Evolutionary conservation across 1,140 invertebrate genomes (phyloP).

Genomic region (Saccostrea echinata): DNA sequence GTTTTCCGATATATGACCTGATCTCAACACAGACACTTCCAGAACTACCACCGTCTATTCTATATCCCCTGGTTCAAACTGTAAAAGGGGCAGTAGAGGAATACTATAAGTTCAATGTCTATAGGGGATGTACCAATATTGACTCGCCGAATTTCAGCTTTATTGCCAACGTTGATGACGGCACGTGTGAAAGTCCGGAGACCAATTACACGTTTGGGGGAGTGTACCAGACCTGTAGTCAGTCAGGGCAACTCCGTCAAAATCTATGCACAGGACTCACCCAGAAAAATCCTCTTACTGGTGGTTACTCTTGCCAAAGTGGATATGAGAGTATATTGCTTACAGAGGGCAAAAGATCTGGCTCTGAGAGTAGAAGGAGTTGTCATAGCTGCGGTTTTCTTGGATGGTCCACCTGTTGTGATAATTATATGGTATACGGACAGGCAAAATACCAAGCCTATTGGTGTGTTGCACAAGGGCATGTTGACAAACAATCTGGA

Average conservation of each 20-base stretch:
- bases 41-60: not conserved
- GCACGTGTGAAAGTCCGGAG: conserved; percentile 36
- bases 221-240: conserved; percentile 67
- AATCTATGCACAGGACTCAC: conserved; percentile 52
- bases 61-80: not conserved
- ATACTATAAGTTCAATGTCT: conserved; percentile 71
- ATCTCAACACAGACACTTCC: not conserved
- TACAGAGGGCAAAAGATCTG: conserved; percentile 46
- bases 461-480: conserved; percentile 63
- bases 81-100: conserved; percentile 54
- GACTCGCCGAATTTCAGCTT: conserved; percentile 67
- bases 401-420: conserved; percentile 55
- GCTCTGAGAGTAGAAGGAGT: not conserved
- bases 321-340: conserved; percentile 64
- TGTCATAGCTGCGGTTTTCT: conserved; percentile 37
- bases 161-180: conserved; percentile 2
- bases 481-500: conserved; percentile 51
- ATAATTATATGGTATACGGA: conserved; percentile 45
- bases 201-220: conserved; percentile 70
- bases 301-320: conserved; percentile 57
- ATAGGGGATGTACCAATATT: conserved; percentile 66
- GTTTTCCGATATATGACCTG: not conserved
- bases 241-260: conserved; percentile 39
- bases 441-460: conserved; percentile 57
- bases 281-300: conserved; percentile 69